These are phyloP conservation scores for Sylvilagus bachmani DNA, from an alignment of 2,113 vertebrate genomes.

Conservation along the genomic window DNA sequence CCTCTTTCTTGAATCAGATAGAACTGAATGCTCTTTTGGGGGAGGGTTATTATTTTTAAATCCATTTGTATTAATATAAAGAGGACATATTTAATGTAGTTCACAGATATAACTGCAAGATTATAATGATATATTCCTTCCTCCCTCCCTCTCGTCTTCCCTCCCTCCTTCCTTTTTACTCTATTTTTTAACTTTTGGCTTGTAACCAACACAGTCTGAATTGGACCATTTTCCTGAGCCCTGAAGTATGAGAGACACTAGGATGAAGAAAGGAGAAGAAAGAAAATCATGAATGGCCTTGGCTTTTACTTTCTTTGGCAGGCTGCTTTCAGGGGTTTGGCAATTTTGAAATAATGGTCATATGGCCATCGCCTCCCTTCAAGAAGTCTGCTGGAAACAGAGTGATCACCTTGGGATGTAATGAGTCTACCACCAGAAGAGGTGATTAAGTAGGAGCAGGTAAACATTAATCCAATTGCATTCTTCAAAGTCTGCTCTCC, in stretches of 20 bases:
- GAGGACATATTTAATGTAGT: too few species aligned
- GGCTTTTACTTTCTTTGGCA: not conserved
- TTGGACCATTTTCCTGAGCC: not conserved
- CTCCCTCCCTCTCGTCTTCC: too few species aligned
- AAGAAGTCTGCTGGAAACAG: slow-evolving; percentile 2
- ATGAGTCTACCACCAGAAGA: not conserved
- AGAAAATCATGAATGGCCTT: not conserved
- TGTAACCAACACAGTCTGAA: not conserved
- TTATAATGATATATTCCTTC: too few species aligned
- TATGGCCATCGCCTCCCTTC: not conserved
- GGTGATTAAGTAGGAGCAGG: slow-evolving; percentile 31
- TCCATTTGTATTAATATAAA: too few species aligned
- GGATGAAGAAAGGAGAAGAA: not conserved
- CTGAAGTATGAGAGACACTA: slow-evolving; percentile 27
- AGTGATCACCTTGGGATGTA: not conserved
- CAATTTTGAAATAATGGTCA: not conserved
- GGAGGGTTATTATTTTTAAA: too few species aligned
- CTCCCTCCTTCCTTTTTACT: too few species aligned
- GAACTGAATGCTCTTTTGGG: not conserved
- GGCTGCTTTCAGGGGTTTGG: not conserved
- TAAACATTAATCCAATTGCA: not conserved
- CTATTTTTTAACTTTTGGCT: not conserved
- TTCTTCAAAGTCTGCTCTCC: slow-evolving; percentile 36
- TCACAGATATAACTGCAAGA: too few species aligned
- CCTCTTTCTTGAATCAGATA: not conserved